Conservation (phyloP, 2,888 invertebrate species). For the Allolobophora icterica region DNA sequence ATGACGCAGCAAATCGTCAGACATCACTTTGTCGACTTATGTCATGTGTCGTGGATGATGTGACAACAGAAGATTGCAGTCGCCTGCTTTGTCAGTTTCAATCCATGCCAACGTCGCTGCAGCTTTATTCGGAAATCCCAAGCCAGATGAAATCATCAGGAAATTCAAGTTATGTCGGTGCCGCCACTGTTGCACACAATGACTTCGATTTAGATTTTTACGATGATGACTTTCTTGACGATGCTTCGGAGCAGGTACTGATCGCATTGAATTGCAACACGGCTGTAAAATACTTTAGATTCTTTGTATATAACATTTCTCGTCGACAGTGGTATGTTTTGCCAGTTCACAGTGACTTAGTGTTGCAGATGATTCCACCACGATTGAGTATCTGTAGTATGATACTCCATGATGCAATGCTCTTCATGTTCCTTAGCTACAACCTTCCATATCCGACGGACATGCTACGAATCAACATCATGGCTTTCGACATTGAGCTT, state of each 20-base stretch:
- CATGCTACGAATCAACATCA: slow-evolving; percentile 60
- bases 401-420: slow-evolving; percentile 54
- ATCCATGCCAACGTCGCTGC: background rate
- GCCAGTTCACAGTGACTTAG: slow-evolving; percentile 56
- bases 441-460: slow-evolving; percentile 62
- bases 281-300: slow-evolving; percentile 58
- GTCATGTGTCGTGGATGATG: slow-evolving; percentile 29
- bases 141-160: background rate
- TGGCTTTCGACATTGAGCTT: slow-evolving; percentile 57
- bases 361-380: slow-evolving; percentile 57
- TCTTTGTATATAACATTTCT: slow-evolving; percentile 56
- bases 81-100: slow-evolving; percentile 21
- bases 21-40: slow-evolving; percentile 43
- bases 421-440: slow-evolving; percentile 61
- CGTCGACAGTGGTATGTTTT: slow-evolving; percentile 59
- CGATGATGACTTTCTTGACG: slow-evolving; percentile 20
- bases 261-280: slow-evolving; percentile 58
- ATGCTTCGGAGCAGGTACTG: slow-evolving; percentile 50
- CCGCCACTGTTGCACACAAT: background rate
- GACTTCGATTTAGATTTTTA: background rate
- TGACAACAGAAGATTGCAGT: slow-evolving; percentile 26
- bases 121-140: background rate
- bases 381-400: slow-evolving; percentile 59
- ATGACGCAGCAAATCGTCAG: slow-evolving; percentile 51
- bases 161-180: background rate